Conservation (phyloP, 2,888 invertebrate genomes). For the Nomada goodeniana region DNA sequence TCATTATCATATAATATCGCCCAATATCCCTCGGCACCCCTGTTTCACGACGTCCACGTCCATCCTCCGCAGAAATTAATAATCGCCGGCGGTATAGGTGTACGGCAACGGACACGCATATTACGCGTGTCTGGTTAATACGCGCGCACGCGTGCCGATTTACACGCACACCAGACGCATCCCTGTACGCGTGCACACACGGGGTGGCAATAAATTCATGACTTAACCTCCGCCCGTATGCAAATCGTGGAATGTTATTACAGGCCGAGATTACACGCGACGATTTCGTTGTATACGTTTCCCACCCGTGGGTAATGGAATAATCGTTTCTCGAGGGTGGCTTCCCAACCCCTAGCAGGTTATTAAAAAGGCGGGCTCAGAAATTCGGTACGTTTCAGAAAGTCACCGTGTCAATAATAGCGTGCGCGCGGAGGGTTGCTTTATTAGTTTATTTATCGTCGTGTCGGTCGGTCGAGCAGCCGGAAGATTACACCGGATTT, state of each 20-base stretch:
- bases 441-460: constrained; percentile 81
- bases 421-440: constrained; percentile 54
- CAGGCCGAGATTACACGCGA: constrained; percentile 81
- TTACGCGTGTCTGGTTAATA: constrained; percentile 65
- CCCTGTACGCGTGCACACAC: constrained; percentile 39
- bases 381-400: constrained; percentile 42
- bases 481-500: constrained; percentile 80
- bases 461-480: constrained; percentile 70
- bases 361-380: constrained; percentile 76
- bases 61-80: constrained; percentile 67
- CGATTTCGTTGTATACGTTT: constrained; percentile 78
- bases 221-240: constrained; percentile 77
- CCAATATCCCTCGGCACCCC: constrained; percentile 25
- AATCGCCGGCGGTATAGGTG: constrained; percentile 62
- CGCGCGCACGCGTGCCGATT: constrained; percentile 56
- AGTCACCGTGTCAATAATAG: constrained; percentile 61
- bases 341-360: constrained; percentile 47
- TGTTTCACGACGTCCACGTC: constrained; percentile 38
- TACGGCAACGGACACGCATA: constrained; percentile 61
- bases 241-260: constrained; percentile 81
- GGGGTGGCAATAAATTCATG: constrained; percentile 79
- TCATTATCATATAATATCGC: constrained; percentile 69
- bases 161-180: neutral
- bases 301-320: constrained; percentile 71
- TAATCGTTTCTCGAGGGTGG: constrained; percentile 55